phyloP scores from a whole-genome alignment of 2,888 invertebrate species.

The Trisateles emortualis region DNA sequence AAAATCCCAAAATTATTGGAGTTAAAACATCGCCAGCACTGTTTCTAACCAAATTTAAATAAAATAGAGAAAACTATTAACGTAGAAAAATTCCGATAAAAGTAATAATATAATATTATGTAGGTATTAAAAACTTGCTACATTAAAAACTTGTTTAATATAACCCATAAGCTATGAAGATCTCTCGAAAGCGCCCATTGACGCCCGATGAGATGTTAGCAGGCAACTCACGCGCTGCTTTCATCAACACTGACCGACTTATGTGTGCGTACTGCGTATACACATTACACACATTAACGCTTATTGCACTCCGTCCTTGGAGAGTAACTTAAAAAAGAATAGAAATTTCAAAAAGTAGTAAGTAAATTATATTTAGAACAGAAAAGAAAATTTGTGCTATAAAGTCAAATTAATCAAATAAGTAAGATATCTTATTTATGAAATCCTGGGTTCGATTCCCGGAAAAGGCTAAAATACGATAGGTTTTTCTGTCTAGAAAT shows the following conservation, averaged over 20 bases:
- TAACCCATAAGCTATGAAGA: slow-evolving; percentile 16
- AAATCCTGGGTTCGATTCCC: too few relatives aligned
- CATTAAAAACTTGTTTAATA: slow-evolving; percentile 31
- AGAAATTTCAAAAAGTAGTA: too few relatives aligned
- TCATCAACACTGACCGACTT: slow-evolving; percentile 63
- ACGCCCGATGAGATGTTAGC: slow-evolving; percentile 48
- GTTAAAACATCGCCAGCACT: too few relatives aligned
- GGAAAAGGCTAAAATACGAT: too few relatives aligned
- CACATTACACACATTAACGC: slow-evolving; percentile 10
- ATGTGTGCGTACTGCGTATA: slow-evolving; percentile 18
- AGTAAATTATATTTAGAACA: too few relatives aligned
- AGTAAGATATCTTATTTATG: too few relatives aligned
- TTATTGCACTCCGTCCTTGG: neutral
- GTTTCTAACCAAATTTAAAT: too few relatives aligned
- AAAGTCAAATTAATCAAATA: too few relatives aligned
- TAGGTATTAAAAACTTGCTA: slow-evolving; percentile 10
- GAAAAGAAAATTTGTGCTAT: too few relatives aligned
- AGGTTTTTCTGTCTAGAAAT: too few relatives aligned
- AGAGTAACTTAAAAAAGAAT: neutral
- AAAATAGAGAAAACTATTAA: neutral
- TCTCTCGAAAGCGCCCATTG: slow-evolving; percentile 55
- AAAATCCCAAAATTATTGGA: too few relatives aligned
- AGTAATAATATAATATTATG: too few relatives aligned
- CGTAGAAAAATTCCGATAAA: neutral
- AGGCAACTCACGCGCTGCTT: slow-evolving; percentile 65